Evolutionary conservation across 2,797 vertebrate species (phyloP).

Genomic region (Margarornis squamiger): DNA sequence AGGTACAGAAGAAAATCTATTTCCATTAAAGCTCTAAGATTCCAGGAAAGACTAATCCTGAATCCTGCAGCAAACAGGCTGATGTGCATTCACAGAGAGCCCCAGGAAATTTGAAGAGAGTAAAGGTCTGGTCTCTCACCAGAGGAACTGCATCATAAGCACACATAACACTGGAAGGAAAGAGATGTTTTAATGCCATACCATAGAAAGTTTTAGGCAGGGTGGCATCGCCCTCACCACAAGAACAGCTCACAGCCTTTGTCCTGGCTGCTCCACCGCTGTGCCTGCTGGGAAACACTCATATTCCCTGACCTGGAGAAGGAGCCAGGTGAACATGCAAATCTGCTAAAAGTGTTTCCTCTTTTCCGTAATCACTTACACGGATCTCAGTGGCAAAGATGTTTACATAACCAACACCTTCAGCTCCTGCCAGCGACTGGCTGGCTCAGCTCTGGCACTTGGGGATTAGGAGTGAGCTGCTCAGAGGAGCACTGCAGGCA

Average conservation of each 20-base stretch:
- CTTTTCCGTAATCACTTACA: not conserved
- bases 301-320: not conserved
- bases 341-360: not conserved
- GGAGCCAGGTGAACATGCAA: not conserved
- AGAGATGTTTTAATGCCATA: not conserved
- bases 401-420: conserved; percentile 12
- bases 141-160: not conserved
- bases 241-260: not conserved
- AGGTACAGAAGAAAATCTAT: not conserved
- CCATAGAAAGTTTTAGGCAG: not conserved
- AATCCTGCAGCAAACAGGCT: not conserved
- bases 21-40: not conserved
- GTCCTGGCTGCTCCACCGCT: fast-evolving
- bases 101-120: not conserved
- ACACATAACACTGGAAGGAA: not conserved
- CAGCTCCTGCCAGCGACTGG: not conserved
- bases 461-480: not conserved
- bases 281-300: not conserved
- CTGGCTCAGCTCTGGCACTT: not conserved
- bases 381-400: conserved; percentile 10
- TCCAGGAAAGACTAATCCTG: not conserved
- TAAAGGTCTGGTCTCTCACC: not conserved
- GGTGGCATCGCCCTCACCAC: not conserved
- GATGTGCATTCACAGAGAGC: not conserved
- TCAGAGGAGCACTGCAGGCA: not conserved